phyloP scores from a whole-genome alignment of 2,113 vertebrate genomes.

The Narcine bancroftii region DNA sequence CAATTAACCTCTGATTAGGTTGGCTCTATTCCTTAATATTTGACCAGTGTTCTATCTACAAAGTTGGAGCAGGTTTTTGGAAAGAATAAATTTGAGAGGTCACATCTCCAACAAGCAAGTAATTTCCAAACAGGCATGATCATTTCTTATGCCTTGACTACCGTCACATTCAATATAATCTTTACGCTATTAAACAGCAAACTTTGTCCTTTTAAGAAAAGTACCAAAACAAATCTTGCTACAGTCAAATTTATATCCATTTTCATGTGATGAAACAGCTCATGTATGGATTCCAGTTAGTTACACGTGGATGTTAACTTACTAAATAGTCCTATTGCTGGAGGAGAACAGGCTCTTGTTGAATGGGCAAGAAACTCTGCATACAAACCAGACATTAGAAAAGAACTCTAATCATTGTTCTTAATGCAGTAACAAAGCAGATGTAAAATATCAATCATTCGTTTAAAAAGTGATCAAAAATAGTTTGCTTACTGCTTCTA shows the following conservation, averaged over 20 bases:
- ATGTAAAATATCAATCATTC: not conserved
- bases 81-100: not conserved
- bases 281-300: not conserved
- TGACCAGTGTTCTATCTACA: not conserved
- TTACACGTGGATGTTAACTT: not conserved
- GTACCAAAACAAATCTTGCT: not conserved
- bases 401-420: not conserved
- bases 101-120: not conserved
- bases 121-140: not conserved
- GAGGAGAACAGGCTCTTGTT: not conserved
- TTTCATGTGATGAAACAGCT: not conserved
- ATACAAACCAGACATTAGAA: not conserved
- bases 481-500: constrained; percentile 77
- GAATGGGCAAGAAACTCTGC: not conserved
- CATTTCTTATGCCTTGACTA: not conserved
- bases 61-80: not conserved
- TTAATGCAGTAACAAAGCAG: not conserved
- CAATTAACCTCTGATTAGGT: not conserved
- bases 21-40: not conserved
- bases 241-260: not conserved
- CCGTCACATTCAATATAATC: not conserved
- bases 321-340: not conserved
- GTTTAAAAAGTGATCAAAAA: not conserved
- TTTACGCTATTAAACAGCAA: not conserved
- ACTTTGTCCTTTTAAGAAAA: not conserved